Evolutionary conservation across 2,888 invertebrate genomes (phyloP).

Genomic region (Eupithecia centaureata): DNA sequence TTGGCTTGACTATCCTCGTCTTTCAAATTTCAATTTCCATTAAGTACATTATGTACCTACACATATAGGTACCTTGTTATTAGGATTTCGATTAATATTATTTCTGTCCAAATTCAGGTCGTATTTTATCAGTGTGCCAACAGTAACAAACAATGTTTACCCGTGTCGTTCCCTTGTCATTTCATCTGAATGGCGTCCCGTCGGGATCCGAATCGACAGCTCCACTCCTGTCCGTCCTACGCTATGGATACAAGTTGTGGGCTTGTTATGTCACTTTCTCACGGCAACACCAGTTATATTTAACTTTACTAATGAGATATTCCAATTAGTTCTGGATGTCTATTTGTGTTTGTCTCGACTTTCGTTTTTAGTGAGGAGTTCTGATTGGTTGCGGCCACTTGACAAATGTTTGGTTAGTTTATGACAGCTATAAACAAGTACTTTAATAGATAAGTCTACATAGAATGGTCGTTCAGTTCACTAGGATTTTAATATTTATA

Average conservation of each 20-base stretch:
- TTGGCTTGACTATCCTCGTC: neutral
- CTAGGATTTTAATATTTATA: neutral
- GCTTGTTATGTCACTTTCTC: conserved; percentile 42
- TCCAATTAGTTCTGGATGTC: conserved; percentile 38
- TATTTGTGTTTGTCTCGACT: conserved; percentile 13
- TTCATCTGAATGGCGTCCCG: conserved; percentile 43
- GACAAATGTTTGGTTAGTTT: conserved; percentile 2
- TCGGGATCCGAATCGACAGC: conserved; percentile 37
- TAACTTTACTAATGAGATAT: conserved; percentile 39
- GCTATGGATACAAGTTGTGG: conserved; percentile 20
- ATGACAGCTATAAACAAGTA: neutral
- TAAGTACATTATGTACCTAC: too few relatives aligned
- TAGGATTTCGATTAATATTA: conserved; percentile 17
- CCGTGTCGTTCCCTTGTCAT: conserved; percentile 47
- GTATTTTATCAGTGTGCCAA: conserved; percentile 37
- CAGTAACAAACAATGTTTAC: conserved; percentile 44
- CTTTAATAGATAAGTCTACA: neutral
- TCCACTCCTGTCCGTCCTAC: conserved; percentile 31
- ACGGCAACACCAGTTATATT: conserved; percentile 39
- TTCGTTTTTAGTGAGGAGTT: conserved; percentile 14
- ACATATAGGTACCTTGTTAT: conserved; percentile 8
- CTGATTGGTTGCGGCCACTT: conserved; percentile 8
- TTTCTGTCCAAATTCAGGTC: conserved; percentile 19
- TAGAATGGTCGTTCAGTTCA: neutral
- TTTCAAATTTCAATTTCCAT: conserved; percentile 6